Base-by-base conservation (phyloP, 2,888 invertebrate species). In the Apotomis turbidana region DNA sequence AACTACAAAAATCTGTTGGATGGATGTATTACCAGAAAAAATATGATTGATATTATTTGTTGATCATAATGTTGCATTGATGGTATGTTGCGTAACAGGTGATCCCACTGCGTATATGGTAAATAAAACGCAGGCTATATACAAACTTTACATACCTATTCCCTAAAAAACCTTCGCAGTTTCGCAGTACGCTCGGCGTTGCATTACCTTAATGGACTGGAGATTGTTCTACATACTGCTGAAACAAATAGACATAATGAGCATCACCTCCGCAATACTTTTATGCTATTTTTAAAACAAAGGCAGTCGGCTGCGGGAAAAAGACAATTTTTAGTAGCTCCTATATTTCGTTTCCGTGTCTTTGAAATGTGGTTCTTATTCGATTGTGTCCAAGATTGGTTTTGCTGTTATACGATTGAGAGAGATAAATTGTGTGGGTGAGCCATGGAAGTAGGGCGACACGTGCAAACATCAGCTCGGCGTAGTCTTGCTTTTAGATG, bases 121-220 rank as follows among this genome's bases (percentile, higher is more conserved):
- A 46, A 6, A 38, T 5, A 13, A 59, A 41, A 15, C 4, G 10
- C 10, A 9, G 27, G 4, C 55, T 6, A n/a, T n/a, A n/a, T n/a
- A 41, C 3, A 55, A 55, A 55, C 9, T 1, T 27, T 10, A 8
- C 8, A 8, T 55, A n/a, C n/a, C n/a, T n/a, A 52, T 41, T 41
- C 38, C 41, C 41, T 44, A 15, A 15, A 64, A 44, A 6, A 46
- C 15, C 60, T 71, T 61, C 60, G n/a, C 54, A 57, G 61, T 27
- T 71, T 61, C 60, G n/a, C 54, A 57, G 61, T 27, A 46, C 49
- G 10, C 58, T 12, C 51, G 13, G 57, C 71, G 71, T 71, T 71
- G 71, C 71, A 71, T 68, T 68, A 58, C 68, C 51, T 13, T 71
- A 71, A 71, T 71, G 68, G 62, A 57, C 46, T 55, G 51, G 51